phyloP scores from a whole-genome alignment of 2,888 invertebrate genomes.

The Cephus rjabovi region DNA sequence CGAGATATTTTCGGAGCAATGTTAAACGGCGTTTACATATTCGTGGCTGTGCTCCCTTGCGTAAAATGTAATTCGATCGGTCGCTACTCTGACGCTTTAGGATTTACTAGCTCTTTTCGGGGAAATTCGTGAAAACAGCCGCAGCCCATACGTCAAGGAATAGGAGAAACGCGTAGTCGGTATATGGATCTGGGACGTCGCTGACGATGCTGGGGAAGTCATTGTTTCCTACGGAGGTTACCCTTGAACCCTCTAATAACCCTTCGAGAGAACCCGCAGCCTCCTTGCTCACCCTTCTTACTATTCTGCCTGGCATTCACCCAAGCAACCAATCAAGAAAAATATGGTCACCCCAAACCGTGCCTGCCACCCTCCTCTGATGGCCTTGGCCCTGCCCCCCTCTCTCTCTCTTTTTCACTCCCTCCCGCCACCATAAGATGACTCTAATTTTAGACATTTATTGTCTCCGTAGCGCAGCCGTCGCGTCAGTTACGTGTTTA shows the following conservation, averaged over 20 bases:
- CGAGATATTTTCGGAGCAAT: conserved; percentile 32
- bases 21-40: conserved; percentile 29
- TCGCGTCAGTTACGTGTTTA: conserved; percentile 6
- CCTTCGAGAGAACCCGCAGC: neutral
- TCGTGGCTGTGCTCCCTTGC: conserved; percentile 19
- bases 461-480: conserved; percentile 6
- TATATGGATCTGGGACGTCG: neutral
- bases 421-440: neutral
- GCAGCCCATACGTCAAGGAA: conserved; percentile 35
- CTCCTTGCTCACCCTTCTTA: neutral
- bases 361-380: neutral
- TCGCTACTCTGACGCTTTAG: conserved; percentile 23
- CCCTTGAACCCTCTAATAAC: neutral
- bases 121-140: conserved; percentile 39
- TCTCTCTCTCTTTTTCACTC: neutral
- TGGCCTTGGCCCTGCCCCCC: neutral
- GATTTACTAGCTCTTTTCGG: conserved; percentile 37
- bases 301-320: neutral
- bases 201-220: neutral
- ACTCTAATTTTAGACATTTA: conserved; percentile 13
- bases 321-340: neutral
- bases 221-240: neutral
- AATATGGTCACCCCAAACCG: neutral
- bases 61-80: conserved; percentile 36
- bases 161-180: neutral